Evolutionary conservation across 2,797 vertebrate species (phyloP).

Genomic region (Molothrus aeneus): DNA sequence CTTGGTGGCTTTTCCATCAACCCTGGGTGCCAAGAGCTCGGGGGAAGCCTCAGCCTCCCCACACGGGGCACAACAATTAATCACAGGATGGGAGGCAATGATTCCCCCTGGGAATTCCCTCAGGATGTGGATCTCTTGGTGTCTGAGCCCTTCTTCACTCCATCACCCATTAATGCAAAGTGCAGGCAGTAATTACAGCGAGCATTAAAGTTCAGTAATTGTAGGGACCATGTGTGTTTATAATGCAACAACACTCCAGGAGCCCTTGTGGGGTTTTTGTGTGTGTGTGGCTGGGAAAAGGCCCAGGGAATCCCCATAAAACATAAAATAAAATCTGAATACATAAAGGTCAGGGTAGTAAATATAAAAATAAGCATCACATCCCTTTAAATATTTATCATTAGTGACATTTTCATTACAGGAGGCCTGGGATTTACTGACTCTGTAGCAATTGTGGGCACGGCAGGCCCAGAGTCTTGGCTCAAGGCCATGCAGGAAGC

Average conservation of each 20-base stretch:
- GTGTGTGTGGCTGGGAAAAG: background rate
- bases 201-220: slow-evolving; percentile 57
- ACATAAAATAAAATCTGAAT: slow-evolving; percentile 25
- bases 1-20: fast-evolving
- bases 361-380: slow-evolving; percentile 55
- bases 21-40: background rate
- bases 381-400: slow-evolving; percentile 45
- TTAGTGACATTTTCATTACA: slow-evolving; percentile 43
- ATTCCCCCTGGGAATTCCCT: background rate
- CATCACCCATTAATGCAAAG: slow-evolving; percentile 44
- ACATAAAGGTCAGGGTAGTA: slow-evolving; percentile 59
- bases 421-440: background rate
- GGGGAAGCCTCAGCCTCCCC: background rate
- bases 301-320: slow-evolving; percentile 22
- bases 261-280: background rate
- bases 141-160: background rate
- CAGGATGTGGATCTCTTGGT: background rate
- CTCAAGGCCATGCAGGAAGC: background rate
- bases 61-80: background rate
- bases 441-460: background rate
- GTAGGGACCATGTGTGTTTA: background rate
- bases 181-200: slow-evolving; percentile 57
- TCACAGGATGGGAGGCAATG: background rate
- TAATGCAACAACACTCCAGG: background rate
- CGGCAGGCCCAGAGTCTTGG: fast-evolving